Evolutionary conservation across 2,888 invertebrate species (phyloP).

Genomic region (Tromatobia lineatoria): DNA sequence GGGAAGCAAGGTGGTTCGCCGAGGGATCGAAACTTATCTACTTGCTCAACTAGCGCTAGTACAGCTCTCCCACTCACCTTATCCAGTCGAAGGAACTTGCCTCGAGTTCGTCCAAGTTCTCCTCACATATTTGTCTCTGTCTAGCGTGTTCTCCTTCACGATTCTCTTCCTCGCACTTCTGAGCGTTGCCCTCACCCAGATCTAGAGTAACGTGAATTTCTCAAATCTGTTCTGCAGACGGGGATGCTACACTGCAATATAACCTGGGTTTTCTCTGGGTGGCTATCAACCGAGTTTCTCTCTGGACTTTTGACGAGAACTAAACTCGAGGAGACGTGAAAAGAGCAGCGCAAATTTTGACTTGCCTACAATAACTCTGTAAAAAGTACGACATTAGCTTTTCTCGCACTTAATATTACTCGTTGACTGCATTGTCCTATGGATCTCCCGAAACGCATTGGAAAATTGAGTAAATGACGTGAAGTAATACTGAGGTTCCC

Average conservation of each 20-base stretch:
- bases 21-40: conserved; percentile 85
- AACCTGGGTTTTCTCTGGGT: conserved; percentile 35
- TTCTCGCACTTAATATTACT: background rate
- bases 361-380: background rate
- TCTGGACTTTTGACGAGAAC: conserved; percentile 20
- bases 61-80: conserved; percentile 79
- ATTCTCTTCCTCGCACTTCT: conserved; percentile 55
- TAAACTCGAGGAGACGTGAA: conserved; percentile 15
- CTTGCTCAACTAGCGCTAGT: conserved; percentile 83
- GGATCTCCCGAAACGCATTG: background rate
- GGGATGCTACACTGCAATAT: conserved; percentile 28
- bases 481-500: background rate
- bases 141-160: conserved; percentile 57
- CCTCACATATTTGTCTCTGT: conserved; percentile 58
- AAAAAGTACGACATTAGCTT: conserved; percentile 3
- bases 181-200: conserved; percentile 7
- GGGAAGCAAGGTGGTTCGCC: conserved; percentile 79
- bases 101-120: conserved; percentile 68
- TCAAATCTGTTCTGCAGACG: conserved; percentile 54
- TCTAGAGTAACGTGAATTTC: conserved; percentile 62
- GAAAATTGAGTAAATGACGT: conserved; percentile 17
- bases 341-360: conserved; percentile 9
- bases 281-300: conserved; percentile 19
- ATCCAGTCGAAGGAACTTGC: conserved; percentile 82
- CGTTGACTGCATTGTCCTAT: background rate